Conservation (phyloP, 2,888 invertebrate genomes). For the Cynaeus angustus region DNA sequence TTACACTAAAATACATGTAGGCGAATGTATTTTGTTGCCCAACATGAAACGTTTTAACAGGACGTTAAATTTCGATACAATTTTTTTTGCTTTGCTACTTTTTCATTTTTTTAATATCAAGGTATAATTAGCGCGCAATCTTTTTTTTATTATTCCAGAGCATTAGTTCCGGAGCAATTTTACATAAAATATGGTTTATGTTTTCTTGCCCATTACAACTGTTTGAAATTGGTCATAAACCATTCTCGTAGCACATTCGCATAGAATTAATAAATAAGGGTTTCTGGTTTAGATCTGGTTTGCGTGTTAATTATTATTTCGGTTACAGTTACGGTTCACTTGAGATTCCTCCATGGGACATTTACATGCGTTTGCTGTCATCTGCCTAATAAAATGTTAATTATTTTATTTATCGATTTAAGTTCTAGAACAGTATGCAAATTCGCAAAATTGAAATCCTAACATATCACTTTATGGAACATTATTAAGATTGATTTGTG, state of each 20-base stretch:
- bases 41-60: not conserved
- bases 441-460: slow-evolving; percentile 2
- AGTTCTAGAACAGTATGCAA: not conserved
- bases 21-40: not conserved
- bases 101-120: not conserved
- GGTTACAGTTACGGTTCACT: slow-evolving; percentile 36
- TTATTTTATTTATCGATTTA: slow-evolving; percentile 16
- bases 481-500: not conserved
- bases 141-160: slow-evolving; percentile 6
- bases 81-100: not conserved
- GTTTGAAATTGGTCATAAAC: slow-evolving; percentile 24
- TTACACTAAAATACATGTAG: not conserved
- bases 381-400: slow-evolving; percentile 24
- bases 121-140: slow-evolving; percentile 4
- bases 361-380: slow-evolving; percentile 25
- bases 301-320: slow-evolving; percentile 42
- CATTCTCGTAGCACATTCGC: slow-evolving; percentile 16
- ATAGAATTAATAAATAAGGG: slow-evolving; percentile 37
- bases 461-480: not conserved
- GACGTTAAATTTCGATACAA: not conserved
- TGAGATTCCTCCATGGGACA: slow-evolving; percentile 37
- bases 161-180: slow-evolving; percentile 4
- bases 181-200: slow-evolving; percentile 24
- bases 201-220: slow-evolving; percentile 12
- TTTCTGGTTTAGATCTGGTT: slow-evolving; percentile 25